Base-by-base conservation (phyloP, 2,888 invertebrate species). In the Seira sanloemensis region DNA sequence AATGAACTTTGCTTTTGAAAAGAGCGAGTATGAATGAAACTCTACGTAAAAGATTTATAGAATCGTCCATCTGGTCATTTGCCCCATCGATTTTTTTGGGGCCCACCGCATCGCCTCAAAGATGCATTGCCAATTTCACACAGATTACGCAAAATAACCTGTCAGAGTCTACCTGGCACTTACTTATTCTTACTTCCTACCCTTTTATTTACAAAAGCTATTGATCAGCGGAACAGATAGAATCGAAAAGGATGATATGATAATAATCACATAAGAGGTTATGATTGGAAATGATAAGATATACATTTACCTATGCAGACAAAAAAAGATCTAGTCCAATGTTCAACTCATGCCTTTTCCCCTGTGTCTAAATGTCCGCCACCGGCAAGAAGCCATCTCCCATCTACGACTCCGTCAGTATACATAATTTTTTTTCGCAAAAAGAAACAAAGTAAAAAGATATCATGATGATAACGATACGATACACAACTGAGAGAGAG, bases 381-480 rank as follows among this genome's bases (percentile, higher is more conserved):
- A 62, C 21, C 62, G 62, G 62, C 21, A 1, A 62, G 21, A 5
- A 62, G n/a, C n/a, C n/a, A n/a, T n/a, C n/a, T n/a, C n/a, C n/a
- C n/a, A n/a, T n/a, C n/a, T n/a, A n/a, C n/a, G n/a, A n/a, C n/a
- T n/a, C n/a, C n/a, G n/a, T n/a, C n/a, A n/a, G n/a, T n/a, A 62
- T 21, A 62, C 62, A 9, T 21, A 23, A 62, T 62, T 62, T 9
- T 62, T 62, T 37, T 37, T 37, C 12, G 27, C 62, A 74, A 62
- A 62, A 54, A n/a, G 19, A 9, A 24, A 62, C 19, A 12, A 1
- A n/a, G 19, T 4, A 26, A 62, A 62, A 58, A 26, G 9, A 71
- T 50, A 37, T 74, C 62, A 74, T 26, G 62, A 75, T 75, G 66
- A 75, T 65, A 65, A 75, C 46, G 65, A 75, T n/a, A n/a, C n/a